Conservation (phyloP, 2,888 invertebrate genomes). For the Megalurothrips usitatus region DNA sequence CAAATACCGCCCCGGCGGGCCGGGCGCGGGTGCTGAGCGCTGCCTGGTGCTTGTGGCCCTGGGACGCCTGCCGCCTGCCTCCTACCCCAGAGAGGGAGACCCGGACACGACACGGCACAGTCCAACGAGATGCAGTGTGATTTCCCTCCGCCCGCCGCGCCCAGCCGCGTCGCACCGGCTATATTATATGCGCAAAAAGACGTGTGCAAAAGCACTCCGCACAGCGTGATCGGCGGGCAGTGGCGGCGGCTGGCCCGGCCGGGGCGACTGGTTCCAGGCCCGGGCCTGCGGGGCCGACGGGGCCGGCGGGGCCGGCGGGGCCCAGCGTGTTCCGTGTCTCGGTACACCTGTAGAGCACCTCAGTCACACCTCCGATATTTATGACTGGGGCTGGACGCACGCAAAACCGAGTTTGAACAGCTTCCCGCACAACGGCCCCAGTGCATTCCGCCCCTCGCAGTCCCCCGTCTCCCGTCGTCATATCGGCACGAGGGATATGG, state of each 20-base stretch:
- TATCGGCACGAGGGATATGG: too few species aligned
- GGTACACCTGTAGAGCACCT: constrained; percentile 8
- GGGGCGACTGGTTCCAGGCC: background rate
- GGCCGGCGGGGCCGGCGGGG: background rate
- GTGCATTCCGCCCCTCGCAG: too few species aligned
- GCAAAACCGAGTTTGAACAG: too few species aligned
- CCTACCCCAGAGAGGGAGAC: too few species aligned
- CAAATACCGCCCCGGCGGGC: background rate
- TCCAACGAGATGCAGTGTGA: too few species aligned
- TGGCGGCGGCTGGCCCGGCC: background rate
- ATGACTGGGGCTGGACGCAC: background rate
- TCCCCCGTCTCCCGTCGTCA: too few species aligned
- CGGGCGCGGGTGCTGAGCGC: background rate
- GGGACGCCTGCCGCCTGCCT: too few species aligned
- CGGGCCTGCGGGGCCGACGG: background rate
- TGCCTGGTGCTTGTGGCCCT: too few species aligned
- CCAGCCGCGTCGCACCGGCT: background rate
- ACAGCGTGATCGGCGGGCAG: background rate
- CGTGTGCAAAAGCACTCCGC: background rate
- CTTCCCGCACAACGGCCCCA: too few species aligned
- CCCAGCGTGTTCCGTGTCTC: background rate
- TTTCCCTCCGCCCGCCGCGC: background rate
- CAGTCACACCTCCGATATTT: constrained; percentile 16
- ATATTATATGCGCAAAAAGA: background rate
- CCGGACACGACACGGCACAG: too few species aligned